Evolutionary conservation across 2,888 invertebrate species (phyloP).

Genomic region (Drosophila leonis): DNA sequence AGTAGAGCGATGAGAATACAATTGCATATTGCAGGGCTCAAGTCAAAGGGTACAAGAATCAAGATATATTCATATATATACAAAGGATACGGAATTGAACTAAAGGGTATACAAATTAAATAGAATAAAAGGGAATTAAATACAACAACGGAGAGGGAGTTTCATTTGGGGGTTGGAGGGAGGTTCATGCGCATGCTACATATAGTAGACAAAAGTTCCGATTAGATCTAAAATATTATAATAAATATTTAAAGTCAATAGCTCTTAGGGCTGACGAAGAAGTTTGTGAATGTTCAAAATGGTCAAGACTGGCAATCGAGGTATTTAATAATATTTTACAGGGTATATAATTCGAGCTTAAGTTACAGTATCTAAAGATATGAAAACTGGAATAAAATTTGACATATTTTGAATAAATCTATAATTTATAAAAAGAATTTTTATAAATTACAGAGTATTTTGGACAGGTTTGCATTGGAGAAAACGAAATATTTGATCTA

Average conservation of each 20-base stretch:
- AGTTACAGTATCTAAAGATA: too few relatives aligned
- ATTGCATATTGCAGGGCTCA: constrained; percentile 34
- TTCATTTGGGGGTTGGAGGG: neutral
- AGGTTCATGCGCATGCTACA: constrained; percentile 47
- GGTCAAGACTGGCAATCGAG: neutral
- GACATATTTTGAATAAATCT: neutral
- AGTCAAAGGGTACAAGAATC: constrained; percentile 28
- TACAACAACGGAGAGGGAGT: neutral
- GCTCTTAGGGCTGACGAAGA: neutral
- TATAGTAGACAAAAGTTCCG: constrained; percentile 2
- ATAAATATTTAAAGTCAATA: neutral
- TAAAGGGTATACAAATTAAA: constrained; percentile 16
- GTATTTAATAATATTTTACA: neutral
- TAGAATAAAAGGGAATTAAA: neutral
- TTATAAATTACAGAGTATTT: constrained; percentile 8
- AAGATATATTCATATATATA: constrained; percentile 11
- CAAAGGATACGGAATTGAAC: constrained; percentile 3
- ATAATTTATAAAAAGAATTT: too few relatives aligned
- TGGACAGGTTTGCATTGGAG: neutral
- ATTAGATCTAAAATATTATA: neutral
- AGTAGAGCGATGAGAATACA: constrained; percentile 52
- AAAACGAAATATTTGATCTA: too few relatives aligned
- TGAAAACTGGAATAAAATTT: neutral
- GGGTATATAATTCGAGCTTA: neutral
- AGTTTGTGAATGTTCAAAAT: neutral